Evolutionary conservation across 2,888 invertebrate species (phyloP).

Genomic region (Sinhomidia bicolor): DNA sequence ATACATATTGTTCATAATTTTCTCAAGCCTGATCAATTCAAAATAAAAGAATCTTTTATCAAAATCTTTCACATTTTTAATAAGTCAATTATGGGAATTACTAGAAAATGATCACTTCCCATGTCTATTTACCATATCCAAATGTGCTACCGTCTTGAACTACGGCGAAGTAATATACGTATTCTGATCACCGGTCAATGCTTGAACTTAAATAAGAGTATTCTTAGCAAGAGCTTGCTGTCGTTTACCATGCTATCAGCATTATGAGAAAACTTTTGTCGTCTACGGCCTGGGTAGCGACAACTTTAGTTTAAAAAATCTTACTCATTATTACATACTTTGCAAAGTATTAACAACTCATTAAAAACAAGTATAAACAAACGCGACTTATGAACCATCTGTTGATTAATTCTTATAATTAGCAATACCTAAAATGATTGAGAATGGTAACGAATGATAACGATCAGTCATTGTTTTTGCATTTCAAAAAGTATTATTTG

Average conservation of each 20-base stretch:
- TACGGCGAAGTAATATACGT: too few species aligned
- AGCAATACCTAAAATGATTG: background rate
- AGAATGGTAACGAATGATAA: background rate
- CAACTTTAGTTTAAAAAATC: too few species aligned
- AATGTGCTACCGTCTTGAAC: background rate
- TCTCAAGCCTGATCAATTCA: background rate
- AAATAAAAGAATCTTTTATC: too few species aligned
- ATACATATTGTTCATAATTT: background rate
- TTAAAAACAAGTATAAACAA: background rate
- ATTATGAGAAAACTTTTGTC: background rate
- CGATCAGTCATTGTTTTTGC: too few species aligned
- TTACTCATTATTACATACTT: too few species aligned
- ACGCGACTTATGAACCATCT: background rate
- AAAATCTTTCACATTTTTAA: background rate
- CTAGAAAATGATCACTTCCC: constrained; percentile 51
- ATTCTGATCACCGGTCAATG: too few species aligned
- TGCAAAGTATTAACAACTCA: background rate
- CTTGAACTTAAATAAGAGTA: background rate
- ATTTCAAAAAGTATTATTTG: background rate
- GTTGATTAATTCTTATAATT: background rate
- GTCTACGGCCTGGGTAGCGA: too few species aligned
- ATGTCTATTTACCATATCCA: constrained; percentile 18
- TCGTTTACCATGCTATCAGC: background rate
- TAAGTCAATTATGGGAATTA: constrained; percentile 51
- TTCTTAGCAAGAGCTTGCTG: too few species aligned